Evolutionary conservation across 2,888 invertebrate genomes (phyloP).

Genomic region (Eulithis prunata): DNA sequence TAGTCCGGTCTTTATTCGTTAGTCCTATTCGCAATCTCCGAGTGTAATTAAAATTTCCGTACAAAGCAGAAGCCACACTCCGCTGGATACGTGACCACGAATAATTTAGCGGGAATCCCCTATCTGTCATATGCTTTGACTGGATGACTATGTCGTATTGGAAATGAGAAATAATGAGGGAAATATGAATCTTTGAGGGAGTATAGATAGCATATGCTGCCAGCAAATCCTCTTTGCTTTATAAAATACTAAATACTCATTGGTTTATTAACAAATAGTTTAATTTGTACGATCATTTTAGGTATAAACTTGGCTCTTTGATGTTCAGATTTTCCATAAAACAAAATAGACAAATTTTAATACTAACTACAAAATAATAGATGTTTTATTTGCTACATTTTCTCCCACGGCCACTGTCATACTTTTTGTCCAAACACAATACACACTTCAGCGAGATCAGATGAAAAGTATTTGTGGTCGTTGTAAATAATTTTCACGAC

Average conservation of each 20-base stretch:
- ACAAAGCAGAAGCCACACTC: constrained; percentile 71
- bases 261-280: too few relatives aligned
- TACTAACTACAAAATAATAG: too few relatives aligned
- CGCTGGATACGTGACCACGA: constrained; percentile 70
- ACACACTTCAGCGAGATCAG: constrained; percentile 58
- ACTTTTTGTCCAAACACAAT: constrained; percentile 60
- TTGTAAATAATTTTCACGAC: constrained; percentile 55
- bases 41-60: constrained; percentile 76
- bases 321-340: too few relatives aligned
- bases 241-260: too few relatives aligned
- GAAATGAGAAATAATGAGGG: constrained; percentile 62
- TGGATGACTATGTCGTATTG: constrained; percentile 57
- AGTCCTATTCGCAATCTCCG: constrained; percentile 32
- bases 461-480: constrained; percentile 51
- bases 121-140: constrained; percentile 69
- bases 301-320: too few relatives aligned
- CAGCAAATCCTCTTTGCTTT: too few relatives aligned
- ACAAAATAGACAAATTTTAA: too few relatives aligned
- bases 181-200: constrained; percentile 56
- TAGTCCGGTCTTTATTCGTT: constrained; percentile 41
- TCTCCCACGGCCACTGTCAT: constrained; percentile 46
- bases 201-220: neutral
- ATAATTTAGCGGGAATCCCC: constrained; percentile 76
- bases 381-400: neutral
- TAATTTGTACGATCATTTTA: too few relatives aligned